phyloP scores from a whole-genome alignment of 1,140 invertebrate genomes.

The Brachionus calyciflorus region DNA sequence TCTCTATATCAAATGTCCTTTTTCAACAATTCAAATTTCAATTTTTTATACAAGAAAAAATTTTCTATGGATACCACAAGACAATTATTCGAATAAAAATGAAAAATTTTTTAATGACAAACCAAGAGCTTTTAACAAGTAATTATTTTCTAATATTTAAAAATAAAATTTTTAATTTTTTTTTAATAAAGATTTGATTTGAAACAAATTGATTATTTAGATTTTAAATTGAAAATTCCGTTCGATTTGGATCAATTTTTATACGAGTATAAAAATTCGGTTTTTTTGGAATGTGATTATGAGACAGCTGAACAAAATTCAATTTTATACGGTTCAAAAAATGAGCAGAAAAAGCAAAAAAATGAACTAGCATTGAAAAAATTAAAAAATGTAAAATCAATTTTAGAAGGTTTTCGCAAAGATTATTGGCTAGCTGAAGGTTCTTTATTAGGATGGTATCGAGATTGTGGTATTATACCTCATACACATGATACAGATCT shows the following conservation, averaged over 20 bases:
- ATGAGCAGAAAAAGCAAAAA: neutral
- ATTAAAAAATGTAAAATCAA: neutral
- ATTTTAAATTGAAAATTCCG: neutral
- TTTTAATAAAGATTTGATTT: neutral
- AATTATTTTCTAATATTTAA: too few species aligned
- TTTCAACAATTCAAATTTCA: neutral
- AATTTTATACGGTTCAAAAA: neutral
- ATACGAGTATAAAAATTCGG: conserved; percentile 12
- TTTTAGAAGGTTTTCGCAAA: neutral
- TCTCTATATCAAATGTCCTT: neutral
- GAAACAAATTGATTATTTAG: neutral
- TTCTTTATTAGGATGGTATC: neutral
- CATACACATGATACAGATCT: neutral
- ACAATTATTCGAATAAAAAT: neutral
- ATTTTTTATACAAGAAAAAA: neutral
- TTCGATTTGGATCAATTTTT: neutral
- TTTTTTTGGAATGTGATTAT: neutral
- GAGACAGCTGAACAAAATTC: neutral
- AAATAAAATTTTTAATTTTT: too few species aligned
- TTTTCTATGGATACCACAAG: neutral
- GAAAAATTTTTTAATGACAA: neutral
- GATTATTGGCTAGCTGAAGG: neutral
- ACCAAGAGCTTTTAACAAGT: neutral
- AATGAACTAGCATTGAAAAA: neutral
- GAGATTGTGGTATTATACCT: neutral